A percentile compares a stretch with the other conserved stretches of the same genome.
Conservation (phyloP, 1,140 invertebrate species). For the Atopsyche davidsoni region DNA sequence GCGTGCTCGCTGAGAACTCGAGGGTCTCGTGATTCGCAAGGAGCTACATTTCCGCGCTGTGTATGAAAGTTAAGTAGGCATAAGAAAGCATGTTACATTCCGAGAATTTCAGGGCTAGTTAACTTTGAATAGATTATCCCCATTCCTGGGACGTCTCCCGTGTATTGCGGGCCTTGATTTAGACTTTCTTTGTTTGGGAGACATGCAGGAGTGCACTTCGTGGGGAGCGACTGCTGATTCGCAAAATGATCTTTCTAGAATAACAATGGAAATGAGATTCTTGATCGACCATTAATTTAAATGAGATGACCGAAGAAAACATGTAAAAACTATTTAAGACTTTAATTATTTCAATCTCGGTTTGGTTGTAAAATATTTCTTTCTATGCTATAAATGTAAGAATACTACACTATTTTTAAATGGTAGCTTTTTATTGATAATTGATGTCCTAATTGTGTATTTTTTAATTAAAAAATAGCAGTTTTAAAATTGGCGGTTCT, state of each 20-base stretch:
- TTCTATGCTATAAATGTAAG: too few species aligned
- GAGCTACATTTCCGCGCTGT: slow-evolving; percentile 18
- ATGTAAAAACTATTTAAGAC: too few species aligned
- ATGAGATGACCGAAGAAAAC: too few species aligned
- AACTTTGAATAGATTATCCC: slow-evolving; percentile 30
- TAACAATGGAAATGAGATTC: not conserved
- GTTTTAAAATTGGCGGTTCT: too few species aligned
- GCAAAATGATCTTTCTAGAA: not conserved
- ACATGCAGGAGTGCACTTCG: slow-evolving; percentile 11
- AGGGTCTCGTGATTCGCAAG: not conserved
- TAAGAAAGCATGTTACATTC: slow-evolving; percentile 30
- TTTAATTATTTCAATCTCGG: too few species aligned
- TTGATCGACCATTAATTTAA: too few species aligned
- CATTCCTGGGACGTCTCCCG: slow-evolving; percentile 17
- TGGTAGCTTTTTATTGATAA: too few species aligned
- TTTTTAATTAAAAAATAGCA: too few species aligned
- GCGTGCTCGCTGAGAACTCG: not conserved
- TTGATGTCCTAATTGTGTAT: too few species aligned
- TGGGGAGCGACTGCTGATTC: not conserved
- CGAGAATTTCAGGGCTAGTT: slow-evolving; percentile 30
- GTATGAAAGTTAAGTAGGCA: slow-evolving; percentile 25
- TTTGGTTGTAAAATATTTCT: too few species aligned
- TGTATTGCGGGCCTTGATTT: slow-evolving; percentile 27
- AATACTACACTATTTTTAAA: too few species aligned
- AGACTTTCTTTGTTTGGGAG: slow-evolving; percentile 27